These are phyloP conservation scores for Drosophila rufa DNA, from an alignment of 1,140 invertebrate genomes.

Conservation along the genomic window DNA sequence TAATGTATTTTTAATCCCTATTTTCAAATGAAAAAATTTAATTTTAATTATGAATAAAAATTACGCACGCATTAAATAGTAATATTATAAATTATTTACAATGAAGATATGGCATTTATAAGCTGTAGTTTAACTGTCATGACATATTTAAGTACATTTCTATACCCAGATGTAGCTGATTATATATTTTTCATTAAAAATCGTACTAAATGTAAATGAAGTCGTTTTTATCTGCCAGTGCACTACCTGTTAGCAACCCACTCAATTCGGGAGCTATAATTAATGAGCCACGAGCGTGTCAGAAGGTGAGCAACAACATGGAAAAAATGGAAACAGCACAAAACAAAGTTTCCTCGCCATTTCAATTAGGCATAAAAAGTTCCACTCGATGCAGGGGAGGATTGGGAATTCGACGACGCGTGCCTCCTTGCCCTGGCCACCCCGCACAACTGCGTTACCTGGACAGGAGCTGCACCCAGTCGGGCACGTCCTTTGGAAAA, in stretches of 20 bases:
- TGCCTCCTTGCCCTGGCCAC: constrained; percentile 39
- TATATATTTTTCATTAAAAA: not conserved
- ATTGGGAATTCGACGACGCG: constrained; percentile 65
- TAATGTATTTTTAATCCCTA: too few relatives aligned
- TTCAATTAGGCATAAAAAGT: constrained; percentile 81
- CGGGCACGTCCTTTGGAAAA: constrained; percentile 76
- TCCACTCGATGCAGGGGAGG: constrained; percentile 52
- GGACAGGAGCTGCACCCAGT: constrained; percentile 68
- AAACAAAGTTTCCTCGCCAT: constrained; percentile 65
- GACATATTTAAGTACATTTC: too few relatives aligned
- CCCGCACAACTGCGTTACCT: constrained; percentile 36
- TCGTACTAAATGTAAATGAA: not conserved
- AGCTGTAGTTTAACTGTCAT: not conserved
- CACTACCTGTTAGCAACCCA: constrained; percentile 73
- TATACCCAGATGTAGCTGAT: not conserved
- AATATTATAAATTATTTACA: too few relatives aligned
- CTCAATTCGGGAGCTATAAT: constrained; percentile 72
- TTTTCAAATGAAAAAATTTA: too few relatives aligned
- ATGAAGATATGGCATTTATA: not conserved
- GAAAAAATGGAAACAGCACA: constrained; percentile 35
- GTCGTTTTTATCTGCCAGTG: constrained; percentile 17
- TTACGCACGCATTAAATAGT: too few relatives aligned
- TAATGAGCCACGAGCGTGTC: constrained; percentile 78
- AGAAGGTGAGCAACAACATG: constrained; percentile 60
- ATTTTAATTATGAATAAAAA: too few relatives aligned